Percentiles rank a stretch among this genome's conserved stretches.
Evolutionary conservation across 2,113 vertebrate species (phyloP).

Genomic region (Nettapus auritus): DNA sequence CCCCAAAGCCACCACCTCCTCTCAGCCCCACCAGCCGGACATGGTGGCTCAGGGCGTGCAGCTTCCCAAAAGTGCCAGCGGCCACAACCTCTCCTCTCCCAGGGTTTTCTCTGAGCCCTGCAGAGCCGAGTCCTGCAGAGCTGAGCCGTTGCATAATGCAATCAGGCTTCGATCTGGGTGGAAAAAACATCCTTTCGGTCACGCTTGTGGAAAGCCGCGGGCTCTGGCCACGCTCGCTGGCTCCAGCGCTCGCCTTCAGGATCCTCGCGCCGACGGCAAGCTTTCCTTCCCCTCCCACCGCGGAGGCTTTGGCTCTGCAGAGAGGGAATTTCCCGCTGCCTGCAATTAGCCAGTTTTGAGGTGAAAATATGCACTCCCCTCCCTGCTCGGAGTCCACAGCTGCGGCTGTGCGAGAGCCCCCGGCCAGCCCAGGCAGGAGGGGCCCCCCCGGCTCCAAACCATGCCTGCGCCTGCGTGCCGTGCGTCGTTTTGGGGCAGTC

Average conservation of each 20-base stretch:
- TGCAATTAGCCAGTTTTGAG: not conserved
- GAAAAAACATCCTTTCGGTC: not conserved
- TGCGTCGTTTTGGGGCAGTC: not conserved
- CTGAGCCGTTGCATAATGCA: rapidly evolving
- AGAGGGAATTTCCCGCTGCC: not conserved
- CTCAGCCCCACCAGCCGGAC: not conserved
- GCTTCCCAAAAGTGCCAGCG: not conserved
- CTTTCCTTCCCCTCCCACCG: not conserved
- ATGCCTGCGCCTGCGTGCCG: not conserved
- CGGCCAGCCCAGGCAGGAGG: too few relatives aligned
- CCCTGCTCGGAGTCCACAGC: not conserved
- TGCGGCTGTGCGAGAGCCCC: not conserved
- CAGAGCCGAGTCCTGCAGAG: too few relatives aligned
- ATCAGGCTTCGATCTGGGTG: not conserved
- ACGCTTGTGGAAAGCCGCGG: not conserved
- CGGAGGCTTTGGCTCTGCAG: rapidly evolving
- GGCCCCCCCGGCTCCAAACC: not conserved
- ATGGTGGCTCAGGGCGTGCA: not conserved
- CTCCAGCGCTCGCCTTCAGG: not conserved
- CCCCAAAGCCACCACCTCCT: too few relatives aligned
- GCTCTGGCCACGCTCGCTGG: not conserved
- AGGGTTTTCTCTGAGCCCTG: too few relatives aligned
- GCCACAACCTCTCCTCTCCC: not conserved
- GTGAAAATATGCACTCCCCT: not conserved
- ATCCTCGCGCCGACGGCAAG: rapidly evolving